These are phyloP conservation scores for Micronycteris hirsuta DNA, from an alignment of 2,113 vertebrate genomes.

Conservation along the genomic window DNA sequence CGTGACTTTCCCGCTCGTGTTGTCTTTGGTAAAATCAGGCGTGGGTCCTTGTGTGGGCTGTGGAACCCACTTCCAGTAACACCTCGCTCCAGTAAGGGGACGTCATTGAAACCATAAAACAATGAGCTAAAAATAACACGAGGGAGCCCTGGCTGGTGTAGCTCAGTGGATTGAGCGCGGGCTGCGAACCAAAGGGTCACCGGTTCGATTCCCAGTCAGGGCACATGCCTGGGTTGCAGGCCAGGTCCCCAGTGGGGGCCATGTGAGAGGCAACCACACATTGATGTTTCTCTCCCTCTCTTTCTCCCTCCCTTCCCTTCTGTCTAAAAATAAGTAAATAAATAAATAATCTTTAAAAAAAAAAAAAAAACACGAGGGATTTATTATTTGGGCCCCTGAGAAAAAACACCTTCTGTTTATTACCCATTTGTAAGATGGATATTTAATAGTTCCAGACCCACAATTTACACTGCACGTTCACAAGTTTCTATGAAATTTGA, in stretches of 20 bases:
- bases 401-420: background rate
- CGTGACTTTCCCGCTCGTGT: background rate
- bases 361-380: background rate
- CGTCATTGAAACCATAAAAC: background rate
- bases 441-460: background rate
- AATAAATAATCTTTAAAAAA: too few relatives aligned
- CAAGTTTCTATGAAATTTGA: background rate
- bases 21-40: background rate
- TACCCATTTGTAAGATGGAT: background rate
- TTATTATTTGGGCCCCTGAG: background rate
- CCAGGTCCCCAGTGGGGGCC: too few relatives aligned
- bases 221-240: too few relatives aligned
- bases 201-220: too few relatives aligned
- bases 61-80: background rate
- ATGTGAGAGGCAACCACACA: too few relatives aligned
- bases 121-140: background rate
- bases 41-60: too few relatives aligned
- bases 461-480: background rate
- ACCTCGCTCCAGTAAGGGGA: background rate
- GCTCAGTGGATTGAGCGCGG: too few relatives aligned
- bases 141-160: too few relatives aligned
- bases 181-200: too few relatives aligned
- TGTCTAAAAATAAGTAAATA: too few relatives aligned
- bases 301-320: too few relatives aligned
- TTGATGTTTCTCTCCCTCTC: too few relatives aligned